Base-by-base conservation (phyloP, 2,113 vertebrate species). In the Strigops habroptila region DNA sequence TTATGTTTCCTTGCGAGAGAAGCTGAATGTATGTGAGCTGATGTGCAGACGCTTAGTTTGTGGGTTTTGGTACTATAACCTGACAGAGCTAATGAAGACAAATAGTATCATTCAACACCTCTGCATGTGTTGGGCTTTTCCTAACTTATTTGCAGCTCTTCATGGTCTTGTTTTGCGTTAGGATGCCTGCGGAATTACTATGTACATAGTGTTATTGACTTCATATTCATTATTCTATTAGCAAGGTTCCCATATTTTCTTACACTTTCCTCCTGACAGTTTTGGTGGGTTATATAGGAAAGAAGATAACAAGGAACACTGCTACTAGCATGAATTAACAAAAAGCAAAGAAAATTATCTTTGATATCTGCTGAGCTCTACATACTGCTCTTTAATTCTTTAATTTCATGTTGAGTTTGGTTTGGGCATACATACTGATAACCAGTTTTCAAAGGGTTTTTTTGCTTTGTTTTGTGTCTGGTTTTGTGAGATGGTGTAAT, bases 261-360 rank as follows among this genome's bases (percentile, higher is more conserved):
- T 81, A 19, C 0, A 0, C 41, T 77, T 37, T 67, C 22, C 3
- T 82, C 2, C 59, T 82, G 17, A n/a, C 7, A 17, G 8, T 64
- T 79, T 79, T 76, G 33, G 4, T 59, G 17, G 14, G 8, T 52
- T 83, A 27, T 28, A 51, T 17, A 59, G 25, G 27, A 59, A 71
- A 18, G 33, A 86, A 67, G 21, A 12, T 37, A 79, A 30, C 3
- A 41, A 78, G 4, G n/a, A 68, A 60, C 7, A 18, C 5, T 69
- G 57, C 18, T 82, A 24, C 6, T 37, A 43, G 13, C 8, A 37
- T 46, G 8, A 67, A 73, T 43, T 8, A 35, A 33, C n/a, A 23
- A 46, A 17, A 18, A 24, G 5, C 4, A 13, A 10, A 22, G 11
- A 6, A 52, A 31, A 30, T 49, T 39, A 25, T 25, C 16, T 27